Conservation (phyloP, 2,888 invertebrate species). For the Deladenus siricidicola region DNA sequence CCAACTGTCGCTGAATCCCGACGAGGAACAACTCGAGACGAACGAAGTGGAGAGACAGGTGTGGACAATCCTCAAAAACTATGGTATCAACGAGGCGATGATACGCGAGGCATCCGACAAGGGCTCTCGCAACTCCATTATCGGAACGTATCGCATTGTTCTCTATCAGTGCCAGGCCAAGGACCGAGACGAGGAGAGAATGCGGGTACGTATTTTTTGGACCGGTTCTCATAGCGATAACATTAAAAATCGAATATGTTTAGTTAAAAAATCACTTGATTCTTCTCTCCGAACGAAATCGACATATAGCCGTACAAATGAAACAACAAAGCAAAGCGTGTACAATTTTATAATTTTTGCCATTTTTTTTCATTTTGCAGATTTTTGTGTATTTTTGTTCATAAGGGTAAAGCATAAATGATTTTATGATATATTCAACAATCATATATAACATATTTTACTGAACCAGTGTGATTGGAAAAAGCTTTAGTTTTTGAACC, state of each 20-base stretch:
- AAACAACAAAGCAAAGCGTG: conserved; percentile 43
- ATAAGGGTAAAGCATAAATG: too few species aligned
- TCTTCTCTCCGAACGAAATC: conserved; percentile 23
- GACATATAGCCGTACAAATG: conserved; percentile 20
- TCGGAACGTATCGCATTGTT: conserved; percentile 67
- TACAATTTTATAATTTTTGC: conserved; percentile 29
- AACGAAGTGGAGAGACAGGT: conserved; percentile 32
- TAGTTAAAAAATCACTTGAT: conserved; percentile 29
- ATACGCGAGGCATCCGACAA: conserved; percentile 59
- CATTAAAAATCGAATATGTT: neutral
- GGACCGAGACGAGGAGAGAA: conserved; percentile 33
- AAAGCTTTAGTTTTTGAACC: too few species aligned
- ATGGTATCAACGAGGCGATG: conserved; percentile 62
- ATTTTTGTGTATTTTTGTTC: too few species aligned
- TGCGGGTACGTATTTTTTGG: conserved; percentile 25
- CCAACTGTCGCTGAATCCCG: conserved; percentile 53
- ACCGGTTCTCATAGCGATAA: neutral
- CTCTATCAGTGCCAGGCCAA: conserved; percentile 54
- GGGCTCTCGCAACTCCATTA: conserved; percentile 64
- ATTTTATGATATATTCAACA: too few species aligned
- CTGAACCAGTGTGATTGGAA: too few species aligned
- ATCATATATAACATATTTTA: too few species aligned
- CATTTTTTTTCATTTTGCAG: neutral
- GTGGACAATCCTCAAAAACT: conserved; percentile 29
- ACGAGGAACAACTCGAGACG: conserved; percentile 33